Conservation (phyloP, 2,888 invertebrate species). For the Brenthis hecate region DNA sequence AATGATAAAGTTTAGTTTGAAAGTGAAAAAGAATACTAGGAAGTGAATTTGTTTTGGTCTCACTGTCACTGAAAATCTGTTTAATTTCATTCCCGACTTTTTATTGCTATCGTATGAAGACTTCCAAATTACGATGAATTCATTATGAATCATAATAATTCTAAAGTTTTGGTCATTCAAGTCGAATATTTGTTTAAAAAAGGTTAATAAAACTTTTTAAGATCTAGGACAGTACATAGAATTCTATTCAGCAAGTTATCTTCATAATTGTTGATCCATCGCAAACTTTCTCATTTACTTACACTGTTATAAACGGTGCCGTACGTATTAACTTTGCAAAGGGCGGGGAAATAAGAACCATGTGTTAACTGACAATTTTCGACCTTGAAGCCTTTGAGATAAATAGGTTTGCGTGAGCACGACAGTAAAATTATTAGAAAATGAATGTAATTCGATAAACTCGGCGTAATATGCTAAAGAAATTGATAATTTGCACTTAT, state of each 20-base stretch:
- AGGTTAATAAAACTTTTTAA: not conserved
- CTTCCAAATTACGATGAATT: constrained; percentile 14
- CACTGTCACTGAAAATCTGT: constrained; percentile 16
- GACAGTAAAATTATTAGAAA: constrained; percentile 15
- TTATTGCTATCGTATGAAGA: not conserved
- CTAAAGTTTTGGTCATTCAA: no score
- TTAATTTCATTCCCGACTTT: constrained; percentile 19
- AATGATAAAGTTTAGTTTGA: constrained; percentile 12
- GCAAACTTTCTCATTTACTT: constrained; percentile 1
- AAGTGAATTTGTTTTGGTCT: constrained; percentile 9
- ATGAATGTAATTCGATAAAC: not conserved
- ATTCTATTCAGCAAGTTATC: constrained; percentile 4
- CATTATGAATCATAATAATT: not conserved
- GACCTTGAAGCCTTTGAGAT: not conserved
- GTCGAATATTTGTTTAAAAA: not conserved
- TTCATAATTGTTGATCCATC: constrained; percentile 6
- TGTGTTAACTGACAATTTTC: constrained; percentile 5
- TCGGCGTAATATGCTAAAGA: no score
- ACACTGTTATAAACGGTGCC: not conserved
- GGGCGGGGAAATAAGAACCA: not conserved
- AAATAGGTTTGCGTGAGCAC: not conserved
- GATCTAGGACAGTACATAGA: not conserved
- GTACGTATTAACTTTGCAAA: constrained; percentile 13
- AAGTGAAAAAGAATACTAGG: constrained; percentile 4
- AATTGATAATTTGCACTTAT: not conserved